Evolutionary conservation across 2,797 vertebrate genomes (phyloP).

Genomic region (Oryzias dopingdopingensis): DNA sequence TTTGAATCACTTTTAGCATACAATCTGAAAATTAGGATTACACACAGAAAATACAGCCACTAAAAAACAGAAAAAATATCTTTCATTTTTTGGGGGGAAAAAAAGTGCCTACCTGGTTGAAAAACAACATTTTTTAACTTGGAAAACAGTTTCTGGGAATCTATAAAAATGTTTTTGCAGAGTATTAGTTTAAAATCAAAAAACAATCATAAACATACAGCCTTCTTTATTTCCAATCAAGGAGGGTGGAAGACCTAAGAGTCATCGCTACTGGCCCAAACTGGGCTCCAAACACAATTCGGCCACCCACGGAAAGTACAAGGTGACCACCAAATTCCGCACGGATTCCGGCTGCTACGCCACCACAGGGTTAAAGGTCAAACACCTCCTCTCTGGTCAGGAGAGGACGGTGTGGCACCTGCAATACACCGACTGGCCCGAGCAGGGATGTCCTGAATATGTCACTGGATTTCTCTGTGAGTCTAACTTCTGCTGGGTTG

Average conservation of each 20-base stretch:
- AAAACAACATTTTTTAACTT: no score
- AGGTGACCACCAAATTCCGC: constrained; percentile 97
- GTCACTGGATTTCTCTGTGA: constrained; percentile 95
- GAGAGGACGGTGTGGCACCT: constrained; percentile 98
- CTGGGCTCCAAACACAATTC: constrained; percentile 97
- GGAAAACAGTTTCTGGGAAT: no score
- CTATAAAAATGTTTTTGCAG: no score
- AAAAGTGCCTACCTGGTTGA: no score
- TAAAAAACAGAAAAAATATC: no score
- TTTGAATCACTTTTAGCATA: constrained; percentile 18
- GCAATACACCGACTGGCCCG: constrained; percentile 98
- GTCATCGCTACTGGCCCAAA: constrained; percentile 98
- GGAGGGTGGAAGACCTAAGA: constrained; percentile 93
- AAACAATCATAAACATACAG: no score
- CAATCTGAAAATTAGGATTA: constrained; percentile 24
- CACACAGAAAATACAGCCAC: no score
- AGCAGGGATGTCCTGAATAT: constrained; percentile 94
- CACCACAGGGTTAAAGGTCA: constrained; percentile 96
- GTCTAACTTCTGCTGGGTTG: constrained; percentile 32
- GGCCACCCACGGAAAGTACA: constrained; percentile 95
- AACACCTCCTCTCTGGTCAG: constrained; percentile 92
- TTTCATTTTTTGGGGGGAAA: no score
- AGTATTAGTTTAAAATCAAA: no score
- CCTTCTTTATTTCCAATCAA: constrained; percentile 43
- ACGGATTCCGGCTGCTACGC: constrained; percentile 97